Conservation (phyloP, 2,113 vertebrate genomes). For the Labeo rohita region DNA sequence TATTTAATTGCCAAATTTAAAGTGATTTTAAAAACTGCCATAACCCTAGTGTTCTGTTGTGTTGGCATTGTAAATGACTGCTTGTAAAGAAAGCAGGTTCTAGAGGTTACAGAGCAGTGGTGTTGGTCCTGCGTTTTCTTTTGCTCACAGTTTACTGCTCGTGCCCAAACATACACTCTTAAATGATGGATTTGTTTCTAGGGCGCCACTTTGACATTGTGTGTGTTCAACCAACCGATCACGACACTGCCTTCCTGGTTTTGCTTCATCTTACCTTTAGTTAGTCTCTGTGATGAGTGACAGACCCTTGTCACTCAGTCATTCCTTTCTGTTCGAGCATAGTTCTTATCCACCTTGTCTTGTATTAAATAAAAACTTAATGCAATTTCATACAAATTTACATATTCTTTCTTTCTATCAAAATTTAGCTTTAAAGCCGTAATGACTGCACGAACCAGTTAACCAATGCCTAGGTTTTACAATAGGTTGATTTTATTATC, state of each 20-base stretch:
- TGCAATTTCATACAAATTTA: background rate
- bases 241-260: background rate
- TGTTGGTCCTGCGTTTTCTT: background rate
- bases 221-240: background rate
- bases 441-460: background rate
- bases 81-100: background rate
- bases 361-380: background rate
- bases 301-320: background rate
- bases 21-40: background rate
- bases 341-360: background rate
- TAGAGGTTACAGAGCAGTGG: background rate
- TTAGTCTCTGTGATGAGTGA: constrained; percentile 39
- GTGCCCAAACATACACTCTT: background rate
- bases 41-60: background rate
- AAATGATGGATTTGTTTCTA: constrained; percentile 4
- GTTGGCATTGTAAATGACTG: background rate
- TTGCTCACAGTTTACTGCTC: background rate
- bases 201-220: background rate
- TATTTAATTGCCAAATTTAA: background rate
- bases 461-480: constrained; percentile 33
- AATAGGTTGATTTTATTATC: constrained; percentile 60
- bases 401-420: background rate
- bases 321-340: background rate
- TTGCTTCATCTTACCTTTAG: background rate
- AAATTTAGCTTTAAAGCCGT: background rate